Conservation (phyloP, 2,888 invertebrate species). For the Agrotis puta region DNA sequence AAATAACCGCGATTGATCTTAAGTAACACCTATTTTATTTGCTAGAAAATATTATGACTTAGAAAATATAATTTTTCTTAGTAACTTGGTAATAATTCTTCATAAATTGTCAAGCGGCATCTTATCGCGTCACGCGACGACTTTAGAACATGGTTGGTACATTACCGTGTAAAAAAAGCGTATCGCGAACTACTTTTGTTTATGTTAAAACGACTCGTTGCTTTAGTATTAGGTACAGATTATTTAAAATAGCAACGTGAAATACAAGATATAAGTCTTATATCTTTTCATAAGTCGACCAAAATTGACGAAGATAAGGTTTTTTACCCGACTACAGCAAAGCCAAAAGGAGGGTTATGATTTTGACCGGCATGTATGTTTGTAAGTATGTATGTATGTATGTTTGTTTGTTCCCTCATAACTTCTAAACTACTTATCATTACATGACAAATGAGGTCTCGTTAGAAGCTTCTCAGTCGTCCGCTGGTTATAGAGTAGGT, state of each 20-base stretch:
- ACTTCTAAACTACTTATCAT: no score
- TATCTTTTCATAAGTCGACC: no score
- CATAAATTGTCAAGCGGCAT: conserved; percentile 69
- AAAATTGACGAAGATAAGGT: no score
- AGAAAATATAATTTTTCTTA: conserved; percentile 58
- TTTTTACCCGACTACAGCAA: no score
- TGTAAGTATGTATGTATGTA: no score
- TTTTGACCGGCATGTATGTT: no score
- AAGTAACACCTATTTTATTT: conserved; percentile 55
- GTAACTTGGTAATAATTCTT: conserved; percentile 64
- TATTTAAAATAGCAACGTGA: neutral
- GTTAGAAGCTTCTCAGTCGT: no score
- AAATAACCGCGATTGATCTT: conserved; percentile 49
- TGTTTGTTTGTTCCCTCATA: no score
- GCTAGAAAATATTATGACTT: conserved; percentile 51
- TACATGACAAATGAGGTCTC: no score
- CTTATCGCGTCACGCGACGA: conserved; percentile 69
- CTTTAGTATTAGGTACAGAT: neutral
- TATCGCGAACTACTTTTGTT: conserved; percentile 39
- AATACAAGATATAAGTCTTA: neutral
- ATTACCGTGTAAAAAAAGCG: conserved; percentile 43
- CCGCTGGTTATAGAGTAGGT: no score
- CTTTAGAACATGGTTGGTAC: conserved; percentile 34
- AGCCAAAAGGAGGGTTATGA: no score
- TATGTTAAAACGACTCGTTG: neutral